Evolutionary conservation across 2,113 vertebrate genomes (phyloP).

Genomic region (Macquaria ambigua): DNA sequence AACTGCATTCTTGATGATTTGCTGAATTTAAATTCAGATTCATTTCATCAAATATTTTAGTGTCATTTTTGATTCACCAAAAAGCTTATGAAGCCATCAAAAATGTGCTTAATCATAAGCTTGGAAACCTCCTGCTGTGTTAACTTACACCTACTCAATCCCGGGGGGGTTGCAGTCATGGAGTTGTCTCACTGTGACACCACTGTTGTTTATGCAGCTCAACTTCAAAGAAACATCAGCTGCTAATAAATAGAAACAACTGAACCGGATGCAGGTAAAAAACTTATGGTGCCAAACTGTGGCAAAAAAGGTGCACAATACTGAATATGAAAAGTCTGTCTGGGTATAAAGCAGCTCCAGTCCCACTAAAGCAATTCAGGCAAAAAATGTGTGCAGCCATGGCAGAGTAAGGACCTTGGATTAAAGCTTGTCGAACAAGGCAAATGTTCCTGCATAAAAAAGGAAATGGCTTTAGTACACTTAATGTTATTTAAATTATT

Average conservation of each 20-base stretch:
- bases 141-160: constrained; percentile 44
- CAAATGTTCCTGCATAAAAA: constrained; percentile 13
- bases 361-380: constrained; percentile 8
- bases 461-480: constrained; percentile 9
- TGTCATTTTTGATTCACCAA: not conserved
- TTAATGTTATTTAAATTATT: constrained; percentile 56
- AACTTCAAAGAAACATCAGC: not conserved
- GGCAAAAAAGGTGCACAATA: constrained; percentile 29
- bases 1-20: not conserved
- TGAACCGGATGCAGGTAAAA: constrained; percentile 13
- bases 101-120: constrained; percentile 25
- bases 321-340: constrained; percentile 22
- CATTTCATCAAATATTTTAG: not conserved
- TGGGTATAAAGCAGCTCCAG: not conserved
- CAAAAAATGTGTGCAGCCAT: not conserved
- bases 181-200: constrained; percentile 25
- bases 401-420: constrained; percentile 18
- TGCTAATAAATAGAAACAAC: constrained; percentile 29
- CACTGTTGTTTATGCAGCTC: constrained; percentile 21
- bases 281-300: not conserved
- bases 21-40: not conserved
- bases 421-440: constrained; percentile 39
- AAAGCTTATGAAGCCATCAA: constrained; percentile 22
- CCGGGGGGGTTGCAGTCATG: not conserved
- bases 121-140: constrained; percentile 27